Base-by-base conservation (phyloP, 2,113 vertebrate genomes). In the Dipodomys spectabilis region DNA sequence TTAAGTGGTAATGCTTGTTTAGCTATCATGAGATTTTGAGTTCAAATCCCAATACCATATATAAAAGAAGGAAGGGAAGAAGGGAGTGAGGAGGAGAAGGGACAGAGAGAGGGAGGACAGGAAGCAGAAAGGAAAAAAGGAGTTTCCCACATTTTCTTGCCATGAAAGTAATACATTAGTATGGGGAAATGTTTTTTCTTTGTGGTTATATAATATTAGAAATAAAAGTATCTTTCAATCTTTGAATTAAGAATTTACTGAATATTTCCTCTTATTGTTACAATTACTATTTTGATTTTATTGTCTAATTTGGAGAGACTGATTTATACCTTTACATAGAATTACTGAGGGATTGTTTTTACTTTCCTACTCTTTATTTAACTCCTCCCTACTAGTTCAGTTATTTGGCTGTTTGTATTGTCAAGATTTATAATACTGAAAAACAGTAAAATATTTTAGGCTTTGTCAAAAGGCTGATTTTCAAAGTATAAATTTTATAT, bases 131-230 rank as follows among this genome's bases (percentile, higher is more conserved):
- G 15, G 53, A 57, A 57, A 57, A 57, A 57, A 57, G 15, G 12
- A 57, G 53, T 57, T 57, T 57, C 4, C 16, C 53, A 57, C 53
- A 57, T 57, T 16, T 57, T 57, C 53, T 13, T 57, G 16, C 53
- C 16, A 45, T 82, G 89, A 74, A 92, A 86, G n/a, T 69, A 81
- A 68, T 86, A 71, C 23, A 86, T 86, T 82, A 65, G 53, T 65
- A 53, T 45, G 27, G 53, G 27, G 53, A 82, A 86, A 57, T 67
- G 75, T 12, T 57, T 57, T 57, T 57, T 57, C 12, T 57, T 57
- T 57, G 15, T 57, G 53, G 53, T 16, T 13, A 57, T 57, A 57
- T 23, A 82, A 93, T 77, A 30, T 75, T 75, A 80, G 35, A 73
- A 78, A 64, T 80, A 77, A 53, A 90, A 72, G 27, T 6, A 15